phyloP scores from a whole-genome alignment of 2,113 vertebrate species.

The Conger conger region DNA sequence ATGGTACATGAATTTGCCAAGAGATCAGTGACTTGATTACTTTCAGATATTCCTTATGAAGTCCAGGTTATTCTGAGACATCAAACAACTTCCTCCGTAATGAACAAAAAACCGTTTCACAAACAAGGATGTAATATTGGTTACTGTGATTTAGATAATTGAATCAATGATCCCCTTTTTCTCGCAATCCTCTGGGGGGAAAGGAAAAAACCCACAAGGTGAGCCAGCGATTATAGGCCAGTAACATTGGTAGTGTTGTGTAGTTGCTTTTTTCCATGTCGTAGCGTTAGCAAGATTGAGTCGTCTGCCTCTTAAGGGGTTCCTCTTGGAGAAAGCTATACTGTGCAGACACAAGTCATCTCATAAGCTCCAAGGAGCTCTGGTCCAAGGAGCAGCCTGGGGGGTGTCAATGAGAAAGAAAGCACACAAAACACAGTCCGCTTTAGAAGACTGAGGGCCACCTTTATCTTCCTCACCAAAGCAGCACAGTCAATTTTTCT shows the following conservation, averaged over 20 bases:
- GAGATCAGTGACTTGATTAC: conserved; percentile 1
- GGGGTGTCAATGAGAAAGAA: background rate
- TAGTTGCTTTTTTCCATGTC: background rate
- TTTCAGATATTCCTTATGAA: background rate
- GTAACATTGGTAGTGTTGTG: background rate
- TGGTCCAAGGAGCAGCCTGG: conserved; percentile 32
- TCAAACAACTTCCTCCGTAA: conserved; percentile 1
- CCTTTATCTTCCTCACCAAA: background rate
- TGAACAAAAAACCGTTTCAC: background rate
- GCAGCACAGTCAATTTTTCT: background rate
- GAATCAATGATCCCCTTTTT: background rate
- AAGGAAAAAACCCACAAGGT: background rate
- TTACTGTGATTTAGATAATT: background rate
- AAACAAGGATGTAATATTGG: background rate
- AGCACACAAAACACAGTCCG: conserved; percentile 4
- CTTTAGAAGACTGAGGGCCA: background rate
- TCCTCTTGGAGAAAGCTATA: conserved; percentile 25
- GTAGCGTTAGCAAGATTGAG: background rate
- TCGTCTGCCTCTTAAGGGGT: conserved; percentile 20
- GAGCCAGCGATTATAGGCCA: background rate
- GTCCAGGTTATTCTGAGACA: background rate
- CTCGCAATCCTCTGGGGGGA: background rate
- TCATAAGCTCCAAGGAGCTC: background rate
- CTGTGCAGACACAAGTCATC: conserved; percentile 58
- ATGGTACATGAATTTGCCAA: background rate